Conservation (phyloP, 2,888 invertebrate species). For the Cerastoderma edule region DNA sequence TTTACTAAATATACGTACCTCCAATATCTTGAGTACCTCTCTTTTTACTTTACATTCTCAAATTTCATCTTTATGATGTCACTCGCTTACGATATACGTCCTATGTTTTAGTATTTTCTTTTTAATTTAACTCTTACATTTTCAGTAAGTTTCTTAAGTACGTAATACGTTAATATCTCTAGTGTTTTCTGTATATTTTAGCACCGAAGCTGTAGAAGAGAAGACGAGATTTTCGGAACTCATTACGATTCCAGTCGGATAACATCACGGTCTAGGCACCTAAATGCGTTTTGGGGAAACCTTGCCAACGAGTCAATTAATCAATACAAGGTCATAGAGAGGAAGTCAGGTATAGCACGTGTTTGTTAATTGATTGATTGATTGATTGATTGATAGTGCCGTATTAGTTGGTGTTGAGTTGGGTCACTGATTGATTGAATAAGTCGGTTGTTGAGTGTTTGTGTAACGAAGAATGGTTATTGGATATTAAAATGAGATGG, state of each 20-base stretch:
- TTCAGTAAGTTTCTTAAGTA: too few species aligned
- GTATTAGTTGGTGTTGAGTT: background rate
- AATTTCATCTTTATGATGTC: too few species aligned
- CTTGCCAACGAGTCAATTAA: conserved; percentile 57
- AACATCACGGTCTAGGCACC: conserved; percentile 28
- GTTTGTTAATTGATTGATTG: too few species aligned
- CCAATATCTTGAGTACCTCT: too few species aligned
- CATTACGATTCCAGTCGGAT: conserved; percentile 70
- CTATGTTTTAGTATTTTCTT: too few species aligned
- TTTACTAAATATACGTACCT: too few species aligned
- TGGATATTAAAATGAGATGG: too few species aligned
- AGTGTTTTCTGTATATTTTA: conserved; percentile 8
- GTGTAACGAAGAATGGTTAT: too few species aligned
- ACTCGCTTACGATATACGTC: too few species aligned
- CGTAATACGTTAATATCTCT: background rate
- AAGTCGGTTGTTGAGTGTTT: too few species aligned
- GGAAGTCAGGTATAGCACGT: conserved; percentile 64
- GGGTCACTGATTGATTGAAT: background rate
- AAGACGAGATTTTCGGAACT: conserved; percentile 47
- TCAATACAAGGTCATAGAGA: conserved; percentile 61
- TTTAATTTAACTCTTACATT: too few species aligned
- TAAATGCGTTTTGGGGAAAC: conserved; percentile 53
- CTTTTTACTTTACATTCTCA: too few species aligned
- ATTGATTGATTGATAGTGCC: background rate
- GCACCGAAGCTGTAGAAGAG: conserved; percentile 1